Percentiles rank a stretch among this genome's conserved stretches.
Conservation (phyloP, 2,888 invertebrate genomes). For the Scelioninae gen. 1 region DNA sequence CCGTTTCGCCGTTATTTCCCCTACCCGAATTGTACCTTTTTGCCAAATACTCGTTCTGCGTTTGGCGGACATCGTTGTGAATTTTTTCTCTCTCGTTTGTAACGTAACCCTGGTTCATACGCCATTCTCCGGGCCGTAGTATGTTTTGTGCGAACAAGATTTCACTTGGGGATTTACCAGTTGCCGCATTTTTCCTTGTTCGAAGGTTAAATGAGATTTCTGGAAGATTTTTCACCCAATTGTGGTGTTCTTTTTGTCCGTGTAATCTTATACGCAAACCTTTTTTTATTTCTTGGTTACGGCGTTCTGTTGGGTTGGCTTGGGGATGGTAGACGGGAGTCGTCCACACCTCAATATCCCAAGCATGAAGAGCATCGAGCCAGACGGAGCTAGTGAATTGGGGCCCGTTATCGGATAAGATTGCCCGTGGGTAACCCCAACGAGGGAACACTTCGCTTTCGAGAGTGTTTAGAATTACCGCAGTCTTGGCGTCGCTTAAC, state of each 20-base stretch:
- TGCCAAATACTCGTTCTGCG: background rate
- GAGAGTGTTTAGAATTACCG: background rate
- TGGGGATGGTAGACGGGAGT: constrained; percentile 41
- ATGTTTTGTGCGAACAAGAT: constrained; percentile 6
- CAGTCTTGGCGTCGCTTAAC: constrained; percentile 5
- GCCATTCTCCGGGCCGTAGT: constrained; percentile 43
- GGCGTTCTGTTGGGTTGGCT: constrained; percentile 36
- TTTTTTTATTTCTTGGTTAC: constrained; percentile 42
- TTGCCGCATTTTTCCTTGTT: constrained; percentile 26
- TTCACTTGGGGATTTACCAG: constrained; percentile 29
- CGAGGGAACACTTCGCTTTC: constrained; percentile 14
- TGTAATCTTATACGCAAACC: constrained; percentile 6
- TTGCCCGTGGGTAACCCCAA: constrained; percentile 7
- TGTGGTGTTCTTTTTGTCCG: background rate
- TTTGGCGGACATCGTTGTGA: background rate
- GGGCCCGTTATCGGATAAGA: constrained; percentile 17
- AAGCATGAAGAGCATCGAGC: too few relatives aligned
- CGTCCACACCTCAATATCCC: constrained; percentile 31
- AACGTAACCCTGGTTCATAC: background rate
- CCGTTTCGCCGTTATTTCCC: too few relatives aligned
- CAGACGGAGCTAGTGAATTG: constrained; percentile 28
- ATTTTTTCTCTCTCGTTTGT: background rate
- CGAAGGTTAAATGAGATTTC: constrained; percentile 16
- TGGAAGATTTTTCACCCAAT: constrained; percentile 28
- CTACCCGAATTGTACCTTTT: background rate